Conservation (phyloP, 2,888 invertebrate species). For the Ophioninae sp. region DNA sequence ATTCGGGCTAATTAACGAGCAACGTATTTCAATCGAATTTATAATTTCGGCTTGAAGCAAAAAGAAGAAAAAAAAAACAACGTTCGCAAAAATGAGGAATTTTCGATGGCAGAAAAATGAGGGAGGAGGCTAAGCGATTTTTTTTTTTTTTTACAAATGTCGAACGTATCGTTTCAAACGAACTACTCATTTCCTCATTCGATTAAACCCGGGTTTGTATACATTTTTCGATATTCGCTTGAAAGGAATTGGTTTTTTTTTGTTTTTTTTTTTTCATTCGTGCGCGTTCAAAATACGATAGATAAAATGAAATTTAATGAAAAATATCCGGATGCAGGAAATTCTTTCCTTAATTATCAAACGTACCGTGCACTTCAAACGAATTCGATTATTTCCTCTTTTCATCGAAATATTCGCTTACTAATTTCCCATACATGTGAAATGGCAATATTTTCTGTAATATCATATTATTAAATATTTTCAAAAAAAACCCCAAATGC, state of each 20-base stretch:
- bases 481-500: too few relatives aligned
- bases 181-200: background rate
- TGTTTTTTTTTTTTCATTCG: background rate
- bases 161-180: background rate
- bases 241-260: background rate
- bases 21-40: background rate
- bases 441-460: background rate
- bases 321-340: background rate
- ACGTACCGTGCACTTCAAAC: background rate
- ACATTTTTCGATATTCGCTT: background rate
- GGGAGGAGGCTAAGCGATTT: background rate
- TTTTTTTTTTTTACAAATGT: background rate
- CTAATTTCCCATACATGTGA: background rate
- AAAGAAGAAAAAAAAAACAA: background rate
- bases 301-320: background rate
- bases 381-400: background rate
- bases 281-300: background rate
- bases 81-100: too few relatives aligned
- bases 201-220: background rate
- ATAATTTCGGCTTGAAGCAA: background rate
- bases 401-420: background rate
- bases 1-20: constrained; percentile 7
- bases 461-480: too few relatives aligned
- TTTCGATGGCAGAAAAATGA: background rate
- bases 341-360: background rate